phyloP scores from a whole-genome alignment of 2,797 vertebrate genomes.

The Apodemus agrarius region DNA sequence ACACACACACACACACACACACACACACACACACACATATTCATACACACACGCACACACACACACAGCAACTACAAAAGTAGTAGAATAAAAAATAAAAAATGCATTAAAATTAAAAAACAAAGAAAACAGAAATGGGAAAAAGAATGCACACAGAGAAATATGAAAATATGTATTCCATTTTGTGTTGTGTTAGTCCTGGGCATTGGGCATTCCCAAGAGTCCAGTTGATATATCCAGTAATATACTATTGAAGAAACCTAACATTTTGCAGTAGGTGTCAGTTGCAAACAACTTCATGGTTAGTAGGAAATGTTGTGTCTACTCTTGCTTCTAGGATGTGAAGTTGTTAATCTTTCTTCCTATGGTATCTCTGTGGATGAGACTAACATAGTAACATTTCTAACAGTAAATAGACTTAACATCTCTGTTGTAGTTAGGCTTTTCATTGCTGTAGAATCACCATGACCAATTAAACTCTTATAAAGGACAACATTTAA shows the following conservation, averaged over 20 bases:
- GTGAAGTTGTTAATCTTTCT: background rate
- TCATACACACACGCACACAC: too few species aligned
- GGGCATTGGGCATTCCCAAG: background rate
- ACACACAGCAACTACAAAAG: background rate
- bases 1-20: too few species aligned
- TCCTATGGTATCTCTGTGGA: background rate
- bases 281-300: background rate
- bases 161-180: background rate
- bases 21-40: too few species aligned
- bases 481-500: background rate
- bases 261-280: background rate
- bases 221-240: background rate
- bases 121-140: background rate
- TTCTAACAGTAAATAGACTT: background rate
- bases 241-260: too few species aligned
- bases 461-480: background rate
- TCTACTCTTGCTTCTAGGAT: background rate
- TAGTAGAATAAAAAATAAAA: background rate
- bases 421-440: background rate
- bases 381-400: background rate
- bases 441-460: background rate
- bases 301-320: background rate
- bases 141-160: background rate
- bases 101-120: too few species aligned
- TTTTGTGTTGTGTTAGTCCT: background rate